Evolutionary conservation across 1,140 invertebrate species (phyloP).

Genomic region (Onthophagus taurus): DNA sequence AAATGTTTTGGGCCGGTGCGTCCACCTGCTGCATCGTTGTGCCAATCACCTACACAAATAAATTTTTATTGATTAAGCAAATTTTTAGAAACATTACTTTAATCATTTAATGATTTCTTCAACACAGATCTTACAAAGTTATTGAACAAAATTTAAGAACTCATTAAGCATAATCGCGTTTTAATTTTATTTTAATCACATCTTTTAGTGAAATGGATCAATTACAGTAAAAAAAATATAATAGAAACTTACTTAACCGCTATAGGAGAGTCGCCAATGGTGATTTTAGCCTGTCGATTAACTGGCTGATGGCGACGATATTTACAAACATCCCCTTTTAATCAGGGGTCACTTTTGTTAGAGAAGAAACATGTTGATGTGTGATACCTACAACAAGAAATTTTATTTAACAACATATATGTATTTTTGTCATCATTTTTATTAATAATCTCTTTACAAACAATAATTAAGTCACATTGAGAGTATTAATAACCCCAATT

Average conservation of each 20-base stretch:
- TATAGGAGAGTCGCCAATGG: not conserved
- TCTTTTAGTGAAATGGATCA: no score
- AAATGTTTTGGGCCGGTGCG: constrained; percentile 46
- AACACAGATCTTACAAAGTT: no score
- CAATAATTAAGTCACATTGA: constrained; percentile 7
- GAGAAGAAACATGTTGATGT: not conserved
- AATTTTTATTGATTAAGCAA: not conserved
- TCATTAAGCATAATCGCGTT: no score
- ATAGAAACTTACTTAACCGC: not conserved
- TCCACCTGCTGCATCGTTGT: constrained; percentile 48
- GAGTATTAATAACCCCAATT: no score
- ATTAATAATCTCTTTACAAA: not conserved
- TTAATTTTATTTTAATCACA: no score
- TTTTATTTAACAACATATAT: not conserved
- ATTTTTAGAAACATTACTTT: not conserved
- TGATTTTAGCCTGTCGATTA: constrained; percentile 5
- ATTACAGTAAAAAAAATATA: no score
- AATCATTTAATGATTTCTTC: no score
- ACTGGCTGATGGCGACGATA: not conserved
- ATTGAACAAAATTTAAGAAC: no score
- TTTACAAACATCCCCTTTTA: constrained; percentile 2
- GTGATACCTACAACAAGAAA: not conserved
- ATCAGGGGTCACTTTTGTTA: not conserved
- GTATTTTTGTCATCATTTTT: not conserved
- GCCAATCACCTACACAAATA: not conserved